Conservation (phyloP, 2,113 vertebrate species). For the Chinchilla lanigera region DNA sequence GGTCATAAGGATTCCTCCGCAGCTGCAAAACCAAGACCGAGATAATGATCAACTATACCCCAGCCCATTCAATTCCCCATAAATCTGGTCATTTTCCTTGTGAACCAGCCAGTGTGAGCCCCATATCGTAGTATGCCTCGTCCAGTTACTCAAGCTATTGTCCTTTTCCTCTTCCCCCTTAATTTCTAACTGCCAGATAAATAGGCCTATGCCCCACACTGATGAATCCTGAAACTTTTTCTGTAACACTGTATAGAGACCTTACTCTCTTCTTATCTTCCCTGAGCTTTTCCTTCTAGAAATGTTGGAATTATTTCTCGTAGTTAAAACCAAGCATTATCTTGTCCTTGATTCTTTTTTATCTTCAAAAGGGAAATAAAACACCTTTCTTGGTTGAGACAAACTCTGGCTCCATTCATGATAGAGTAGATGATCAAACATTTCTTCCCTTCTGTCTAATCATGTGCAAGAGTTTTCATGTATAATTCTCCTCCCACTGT, state of each 20-base stretch:
- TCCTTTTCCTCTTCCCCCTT: neutral
- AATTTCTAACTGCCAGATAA: neutral
- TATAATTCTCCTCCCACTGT: neutral
- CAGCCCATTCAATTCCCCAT: neutral
- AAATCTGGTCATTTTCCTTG: neutral
- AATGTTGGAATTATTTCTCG: neutral
- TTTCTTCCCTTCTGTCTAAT: neutral
- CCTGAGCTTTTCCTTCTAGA: neutral
- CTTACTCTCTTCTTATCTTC: neutral
- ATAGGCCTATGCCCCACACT: neutral
- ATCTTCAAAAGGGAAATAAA: slow-evolving; percentile 12
- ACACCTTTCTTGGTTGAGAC: neutral
- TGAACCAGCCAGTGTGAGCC: neutral
- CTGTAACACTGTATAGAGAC: neutral
- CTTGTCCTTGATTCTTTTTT: neutral
- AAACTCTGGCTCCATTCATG: neutral
- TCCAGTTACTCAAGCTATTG: neutral
- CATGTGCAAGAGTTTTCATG: neutral
- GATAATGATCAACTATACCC: neutral
- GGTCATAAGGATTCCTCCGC: neutral
- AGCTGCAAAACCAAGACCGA: neutral
- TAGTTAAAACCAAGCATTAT: neutral
- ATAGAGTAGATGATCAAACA: neutral
- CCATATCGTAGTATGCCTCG: neutral
- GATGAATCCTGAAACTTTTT: neutral